These are phyloP conservation scores for Andrena hattorfiana DNA, from an alignment of 2,888 invertebrate species.

Conservation along the genomic window DNA sequence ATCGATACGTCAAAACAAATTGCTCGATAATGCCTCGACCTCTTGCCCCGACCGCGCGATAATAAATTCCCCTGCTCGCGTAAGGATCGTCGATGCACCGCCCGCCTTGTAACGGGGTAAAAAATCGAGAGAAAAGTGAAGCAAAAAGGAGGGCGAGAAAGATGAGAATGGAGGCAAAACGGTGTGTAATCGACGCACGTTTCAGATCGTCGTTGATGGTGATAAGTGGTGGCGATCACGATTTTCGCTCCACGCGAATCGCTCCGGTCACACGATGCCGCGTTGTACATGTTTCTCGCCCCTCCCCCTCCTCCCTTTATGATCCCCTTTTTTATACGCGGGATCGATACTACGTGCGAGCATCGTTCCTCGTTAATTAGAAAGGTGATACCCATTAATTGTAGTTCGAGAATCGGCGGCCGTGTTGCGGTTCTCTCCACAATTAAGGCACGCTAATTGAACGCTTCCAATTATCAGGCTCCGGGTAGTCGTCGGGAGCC, in stretches of 20 bases:
- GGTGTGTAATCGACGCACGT: slow-evolving; percentile 48
- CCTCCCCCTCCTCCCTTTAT: slow-evolving; percentile 14
- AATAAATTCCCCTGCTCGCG: slow-evolving; percentile 43
- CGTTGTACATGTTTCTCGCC: slow-evolving; percentile 8
- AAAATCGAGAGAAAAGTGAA: background rate
- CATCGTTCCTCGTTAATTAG: slow-evolving; percentile 80
- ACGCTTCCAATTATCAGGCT: slow-evolving; percentile 81
- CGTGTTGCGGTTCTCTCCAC: slow-evolving; percentile 74
- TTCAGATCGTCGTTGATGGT: slow-evolving; percentile 37
- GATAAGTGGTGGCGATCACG: slow-evolving; percentile 47
- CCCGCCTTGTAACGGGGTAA: background rate
- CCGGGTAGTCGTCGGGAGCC: slow-evolving; percentile 32
- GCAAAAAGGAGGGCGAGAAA: background rate
- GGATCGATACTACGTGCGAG: slow-evolving; percentile 69
- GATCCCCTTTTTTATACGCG: slow-evolving; percentile 44
- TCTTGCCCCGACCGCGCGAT: slow-evolving; percentile 29
- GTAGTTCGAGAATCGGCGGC: slow-evolving; percentile 78
- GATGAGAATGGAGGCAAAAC: slow-evolving; percentile 1
- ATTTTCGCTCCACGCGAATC: slow-evolving; percentile 31
- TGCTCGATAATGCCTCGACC: slow-evolving; percentile 52
- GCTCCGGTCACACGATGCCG: background rate
- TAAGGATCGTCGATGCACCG: slow-evolving; percentile 31
- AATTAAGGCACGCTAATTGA: slow-evolving; percentile 82
- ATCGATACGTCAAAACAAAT: slow-evolving; percentile 57
- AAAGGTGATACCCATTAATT: slow-evolving; percentile 81